These are phyloP conservation scores for Proteles cristata DNA, from an alignment of 2,113 vertebrate species.

Conservation along the genomic window DNA sequence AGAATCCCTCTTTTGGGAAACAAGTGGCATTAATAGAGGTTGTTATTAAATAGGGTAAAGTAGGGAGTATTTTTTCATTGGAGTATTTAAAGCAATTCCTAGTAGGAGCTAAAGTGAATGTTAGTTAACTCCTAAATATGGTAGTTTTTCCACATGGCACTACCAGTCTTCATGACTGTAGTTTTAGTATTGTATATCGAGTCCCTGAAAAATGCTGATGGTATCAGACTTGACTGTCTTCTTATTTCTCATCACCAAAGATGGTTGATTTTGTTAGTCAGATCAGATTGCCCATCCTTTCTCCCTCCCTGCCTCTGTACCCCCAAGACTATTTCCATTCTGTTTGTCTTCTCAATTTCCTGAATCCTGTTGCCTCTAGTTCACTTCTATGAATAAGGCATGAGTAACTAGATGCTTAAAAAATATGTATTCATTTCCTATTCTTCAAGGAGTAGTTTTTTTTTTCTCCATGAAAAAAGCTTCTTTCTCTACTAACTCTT, in stretches of 20 bases:
- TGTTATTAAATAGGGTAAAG: not conserved
- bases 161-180: not conserved
- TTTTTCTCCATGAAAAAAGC: not conserved
- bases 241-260: not conserved
- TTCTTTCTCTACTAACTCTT: not conserved
- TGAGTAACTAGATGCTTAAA: not conserved
- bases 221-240: not conserved
- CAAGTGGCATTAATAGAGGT: not conserved
- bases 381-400: not conserved
- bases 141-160: not conserved
- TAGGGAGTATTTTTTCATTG: not conserved
- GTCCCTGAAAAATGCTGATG: not conserved
- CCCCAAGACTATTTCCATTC: not conserved
- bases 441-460: not conserved
- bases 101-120: not conserved
- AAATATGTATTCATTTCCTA: not conserved
- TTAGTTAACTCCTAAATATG: not conserved
- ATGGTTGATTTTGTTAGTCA: not conserved
- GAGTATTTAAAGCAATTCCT: not conserved
- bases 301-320: rapidly evolving
- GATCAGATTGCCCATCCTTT: not conserved
- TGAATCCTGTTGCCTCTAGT: not conserved
- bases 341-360: not conserved
- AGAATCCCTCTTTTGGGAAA: not conserved
- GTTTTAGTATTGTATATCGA: not conserved